phyloP scores from a whole-genome alignment of 2,797 vertebrate species.

The Spatula versicolor region DNA sequence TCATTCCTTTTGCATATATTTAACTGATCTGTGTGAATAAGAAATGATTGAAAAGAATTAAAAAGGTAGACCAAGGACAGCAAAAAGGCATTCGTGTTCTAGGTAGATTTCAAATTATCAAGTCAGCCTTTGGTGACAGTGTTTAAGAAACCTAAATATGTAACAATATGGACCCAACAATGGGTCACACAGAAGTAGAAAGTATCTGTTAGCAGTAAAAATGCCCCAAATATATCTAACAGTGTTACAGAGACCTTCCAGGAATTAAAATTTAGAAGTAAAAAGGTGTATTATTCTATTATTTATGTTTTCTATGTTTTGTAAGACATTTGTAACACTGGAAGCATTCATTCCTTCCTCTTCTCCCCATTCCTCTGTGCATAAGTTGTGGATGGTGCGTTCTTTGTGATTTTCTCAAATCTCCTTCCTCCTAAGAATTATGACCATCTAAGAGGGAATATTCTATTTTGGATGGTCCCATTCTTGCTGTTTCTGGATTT shows the following conservation, averaged over 20 bases:
- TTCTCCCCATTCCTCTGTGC: neutral
- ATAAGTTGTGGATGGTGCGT: neutral
- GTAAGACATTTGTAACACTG: neutral
- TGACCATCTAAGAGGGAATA: fast-evolving
- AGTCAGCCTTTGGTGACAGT: conserved; percentile 10
- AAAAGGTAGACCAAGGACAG: conserved; percentile 22
- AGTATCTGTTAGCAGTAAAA: neutral
- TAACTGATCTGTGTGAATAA: conserved; percentile 53
- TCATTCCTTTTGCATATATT: conserved; percentile 56
- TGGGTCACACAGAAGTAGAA: neutral
- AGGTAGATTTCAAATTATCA: conserved; percentile 36
- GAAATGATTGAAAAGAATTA: conserved; percentile 51
- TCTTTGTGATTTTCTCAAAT: neutral
- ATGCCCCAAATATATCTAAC: neutral
- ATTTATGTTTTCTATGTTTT: neutral
- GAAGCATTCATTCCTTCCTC: neutral
- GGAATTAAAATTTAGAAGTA: neutral
- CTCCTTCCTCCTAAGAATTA: neutral
- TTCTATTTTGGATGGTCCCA: neutral
- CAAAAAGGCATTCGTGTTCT: neutral
- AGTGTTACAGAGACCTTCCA: neutral
- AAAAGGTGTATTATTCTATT: neutral
- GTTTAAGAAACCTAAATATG: neutral
- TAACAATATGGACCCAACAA: neutral
- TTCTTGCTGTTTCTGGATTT: neutral